A percentile compares a stretch with the other conserved stretches of the same genome.
These are phyloP conservation scores for Spheniscus humboldti DNA, from an alignment of 2,797 vertebrate species.

Conservation along the genomic window DNA sequence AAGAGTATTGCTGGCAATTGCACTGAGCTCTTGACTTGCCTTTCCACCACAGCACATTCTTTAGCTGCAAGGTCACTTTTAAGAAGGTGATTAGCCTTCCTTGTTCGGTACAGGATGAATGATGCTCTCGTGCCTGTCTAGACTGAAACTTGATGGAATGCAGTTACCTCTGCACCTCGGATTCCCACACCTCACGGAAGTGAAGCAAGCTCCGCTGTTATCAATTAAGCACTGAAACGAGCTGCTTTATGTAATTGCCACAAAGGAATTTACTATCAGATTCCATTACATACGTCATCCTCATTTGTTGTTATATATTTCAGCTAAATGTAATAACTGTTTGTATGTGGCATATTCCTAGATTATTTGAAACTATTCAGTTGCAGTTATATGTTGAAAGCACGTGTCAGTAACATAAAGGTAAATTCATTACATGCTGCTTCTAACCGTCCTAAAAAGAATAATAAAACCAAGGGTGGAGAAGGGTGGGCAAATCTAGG, in stretches of 20 bases:
- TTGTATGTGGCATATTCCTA: background rate
- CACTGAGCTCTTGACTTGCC: background rate
- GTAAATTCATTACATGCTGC: background rate
- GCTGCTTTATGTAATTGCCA: constrained; percentile 12
- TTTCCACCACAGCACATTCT: background rate
- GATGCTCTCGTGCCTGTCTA: constrained; percentile 43
- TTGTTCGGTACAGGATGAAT: constrained; percentile 18
- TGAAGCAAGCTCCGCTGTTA: constrained; percentile 8
- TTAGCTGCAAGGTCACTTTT: constrained; percentile 21
- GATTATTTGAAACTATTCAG: background rate
- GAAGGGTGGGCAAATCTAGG: constrained; percentile 1
- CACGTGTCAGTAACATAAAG: background rate
- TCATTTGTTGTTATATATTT: background rate
- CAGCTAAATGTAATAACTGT: constrained; percentile 16
- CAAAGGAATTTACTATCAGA: constrained; percentile 35
- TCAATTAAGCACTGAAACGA: constrained; percentile 7
- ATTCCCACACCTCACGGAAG: constrained; percentile 15
- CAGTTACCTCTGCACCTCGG: background rate
- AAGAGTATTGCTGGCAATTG: background rate
- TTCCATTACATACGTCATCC: background rate
- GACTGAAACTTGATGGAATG: constrained; percentile 49
- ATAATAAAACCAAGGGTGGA: background rate
- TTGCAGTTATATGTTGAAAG: background rate
- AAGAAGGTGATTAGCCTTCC: background rate
- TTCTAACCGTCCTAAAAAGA: background rate